Conservation (phyloP, 2,797 vertebrate species). For the Poeciliopsis presidionis region DNA sequence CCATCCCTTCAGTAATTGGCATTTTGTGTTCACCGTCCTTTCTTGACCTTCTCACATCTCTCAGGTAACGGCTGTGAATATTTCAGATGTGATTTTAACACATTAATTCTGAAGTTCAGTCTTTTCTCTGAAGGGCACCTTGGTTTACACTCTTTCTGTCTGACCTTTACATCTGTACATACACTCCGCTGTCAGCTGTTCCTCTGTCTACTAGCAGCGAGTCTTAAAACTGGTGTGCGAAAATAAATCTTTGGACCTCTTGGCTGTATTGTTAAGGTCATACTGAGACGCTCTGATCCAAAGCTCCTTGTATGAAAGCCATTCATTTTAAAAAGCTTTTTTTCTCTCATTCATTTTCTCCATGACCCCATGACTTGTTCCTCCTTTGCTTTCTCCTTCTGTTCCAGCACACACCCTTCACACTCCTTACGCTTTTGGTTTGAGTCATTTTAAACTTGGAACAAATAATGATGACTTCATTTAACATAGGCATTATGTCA, state of each 20-base stretch:
- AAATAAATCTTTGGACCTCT: not conserved
- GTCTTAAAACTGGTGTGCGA: not conserved
- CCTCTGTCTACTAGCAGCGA: not conserved
- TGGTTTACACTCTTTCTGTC: not conserved
- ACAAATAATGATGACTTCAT: not conserved
- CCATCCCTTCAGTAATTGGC: not conserved
- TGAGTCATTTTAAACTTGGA: not conserved
- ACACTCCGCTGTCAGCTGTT: not conserved
- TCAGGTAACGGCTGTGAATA: not conserved
- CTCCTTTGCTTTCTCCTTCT: slow-evolving; percentile 27
- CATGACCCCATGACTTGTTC: slow-evolving; percentile 32
- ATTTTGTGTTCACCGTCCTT: not conserved
- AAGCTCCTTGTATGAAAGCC: not conserved
- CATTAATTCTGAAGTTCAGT: not conserved
- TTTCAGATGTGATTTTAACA: not conserved
- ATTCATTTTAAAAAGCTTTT: not conserved
- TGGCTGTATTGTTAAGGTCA: not conserved
- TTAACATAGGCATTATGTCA: not conserved
- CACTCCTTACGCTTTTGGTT: not conserved
- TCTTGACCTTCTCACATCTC: not conserved
- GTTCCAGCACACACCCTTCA: slow-evolving; percentile 4
- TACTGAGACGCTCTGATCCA: not conserved
- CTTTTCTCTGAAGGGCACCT: not conserved
- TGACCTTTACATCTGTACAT: slow-evolving; percentile 1
- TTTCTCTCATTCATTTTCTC: slow-evolving; percentile 33